phyloP scores from a whole-genome alignment of 2,888 invertebrate genomes.

The Ectemnius continuus region DNA sequence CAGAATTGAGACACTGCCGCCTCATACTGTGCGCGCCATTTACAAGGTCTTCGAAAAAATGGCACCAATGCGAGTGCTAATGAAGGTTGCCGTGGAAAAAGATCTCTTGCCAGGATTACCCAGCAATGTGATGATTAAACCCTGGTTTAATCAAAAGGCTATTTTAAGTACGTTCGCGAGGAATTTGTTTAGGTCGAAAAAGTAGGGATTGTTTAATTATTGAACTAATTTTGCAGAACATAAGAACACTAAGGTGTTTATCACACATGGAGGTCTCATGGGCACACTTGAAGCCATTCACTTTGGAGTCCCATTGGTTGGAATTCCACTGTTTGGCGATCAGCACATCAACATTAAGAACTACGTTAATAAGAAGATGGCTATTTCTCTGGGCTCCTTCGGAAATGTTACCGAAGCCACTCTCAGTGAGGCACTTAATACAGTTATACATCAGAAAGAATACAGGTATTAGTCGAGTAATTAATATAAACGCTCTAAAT shows the following conservation, averaged over 20 bases:
- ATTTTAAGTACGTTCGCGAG: slow-evolving; percentile 63
- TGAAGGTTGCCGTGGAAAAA: slow-evolving; percentile 69
- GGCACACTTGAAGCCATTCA: slow-evolving; percentile 67
- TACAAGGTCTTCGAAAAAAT: slow-evolving; percentile 68
- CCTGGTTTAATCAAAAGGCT: slow-evolving; percentile 69
- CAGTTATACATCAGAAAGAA: slow-evolving; percentile 52
- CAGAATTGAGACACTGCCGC: slow-evolving; percentile 70
- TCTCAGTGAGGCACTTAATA: slow-evolving; percentile 55
- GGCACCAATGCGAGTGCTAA: slow-evolving; percentile 69
- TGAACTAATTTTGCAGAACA: slow-evolving; percentile 59
- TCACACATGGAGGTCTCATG: slow-evolving; percentile 72
- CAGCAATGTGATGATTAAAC: slow-evolving; percentile 68
- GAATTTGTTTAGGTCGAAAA: neutral
- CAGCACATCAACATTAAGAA: slow-evolving; percentile 60
- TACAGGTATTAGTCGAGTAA: slow-evolving; percentile 50
- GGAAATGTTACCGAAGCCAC: slow-evolving; percentile 53
- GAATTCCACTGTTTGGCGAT: slow-evolving; percentile 71
- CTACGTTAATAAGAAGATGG: slow-evolving; percentile 51
- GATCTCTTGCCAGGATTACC: slow-evolving; percentile 68
- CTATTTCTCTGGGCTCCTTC: slow-evolving; percentile 44
- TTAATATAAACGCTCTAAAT: no score
- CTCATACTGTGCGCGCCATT: slow-evolving; percentile 54
- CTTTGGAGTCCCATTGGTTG: slow-evolving; percentile 68
- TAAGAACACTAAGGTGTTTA: slow-evolving; percentile 67
- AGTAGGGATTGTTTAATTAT: neutral